Evolutionary conservation across 1,140 invertebrate genomes (phyloP).

Genomic region (Drosophila murphyi): DNA sequence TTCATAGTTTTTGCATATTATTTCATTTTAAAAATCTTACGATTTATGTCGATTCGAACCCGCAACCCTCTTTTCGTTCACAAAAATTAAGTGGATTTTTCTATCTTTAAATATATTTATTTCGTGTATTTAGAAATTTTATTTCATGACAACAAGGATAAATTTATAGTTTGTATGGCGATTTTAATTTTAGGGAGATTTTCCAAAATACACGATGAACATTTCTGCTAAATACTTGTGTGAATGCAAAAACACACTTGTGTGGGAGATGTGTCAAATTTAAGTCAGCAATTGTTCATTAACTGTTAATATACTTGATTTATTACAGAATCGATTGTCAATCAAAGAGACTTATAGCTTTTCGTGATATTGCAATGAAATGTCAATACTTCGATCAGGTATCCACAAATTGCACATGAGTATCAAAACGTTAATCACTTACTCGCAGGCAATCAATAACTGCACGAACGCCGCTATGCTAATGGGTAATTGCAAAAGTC

Average conservation of each 20-base stretch:
- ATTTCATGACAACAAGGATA: no score
- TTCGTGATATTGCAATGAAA: background rate
- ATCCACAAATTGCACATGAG: background rate
- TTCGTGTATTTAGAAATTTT: no score
- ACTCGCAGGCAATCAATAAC: constrained; percentile 24
- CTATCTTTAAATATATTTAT: no score
- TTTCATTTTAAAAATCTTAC: no score
- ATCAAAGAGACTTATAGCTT: background rate
- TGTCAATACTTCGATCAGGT: background rate
- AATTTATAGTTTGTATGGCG: no score
- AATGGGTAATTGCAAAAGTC: constrained; percentile 17
- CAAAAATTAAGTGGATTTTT: no score
- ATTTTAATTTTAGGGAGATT: no score
- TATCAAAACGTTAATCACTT: constrained; percentile 11
- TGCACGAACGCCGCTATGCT: constrained; percentile 6
- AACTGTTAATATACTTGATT: background rate
- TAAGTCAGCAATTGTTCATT: background rate
- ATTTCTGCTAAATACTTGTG: no score
- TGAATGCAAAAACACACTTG: background rate
- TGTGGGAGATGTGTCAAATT: background rate
- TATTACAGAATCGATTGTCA: background rate
- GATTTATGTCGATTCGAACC: no score
- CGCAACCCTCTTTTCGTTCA: no score
- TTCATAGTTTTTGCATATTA: no score
- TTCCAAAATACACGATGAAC: no score